Evolutionary conservation across 2,113 vertebrate species (phyloP), one percentile per base, ranked within the genome.

Genomic region (Colistium nudipinnis): DNA sequence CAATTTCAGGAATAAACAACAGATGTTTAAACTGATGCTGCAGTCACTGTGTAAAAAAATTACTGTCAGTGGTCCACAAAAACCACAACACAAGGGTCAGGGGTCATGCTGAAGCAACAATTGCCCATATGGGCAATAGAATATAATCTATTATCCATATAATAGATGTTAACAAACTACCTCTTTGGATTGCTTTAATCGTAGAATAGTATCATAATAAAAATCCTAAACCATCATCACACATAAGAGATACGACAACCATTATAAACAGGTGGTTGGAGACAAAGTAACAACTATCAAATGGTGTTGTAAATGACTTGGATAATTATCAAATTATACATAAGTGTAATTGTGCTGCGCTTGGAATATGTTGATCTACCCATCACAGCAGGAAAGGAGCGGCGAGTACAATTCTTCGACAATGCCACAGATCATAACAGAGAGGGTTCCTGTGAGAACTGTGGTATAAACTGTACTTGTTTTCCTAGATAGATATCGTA

Each of bases 401-500:
- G n/a, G n/a, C n/a, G n/a, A n/a, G n/a, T n/a, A n/a, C n/a, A n/a
- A n/a, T n/a, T n/a, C n/a, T n/a, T n/a, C n/a, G n/a, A n/a, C n/a
- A n/a, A n/a, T n/a, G n/a, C 31, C 9, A 33, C 31, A 17, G 14
- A 39, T 54, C 24, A 16, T 10, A 25, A 2, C 13, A 47, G 62
- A 4, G 19, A 61, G n/a, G 24, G 35, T 31, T 35, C 20, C 8
- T 51, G 62, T 11, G 17, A 24, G 51, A n/a, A n/a, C n/a, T n/a
- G n/a, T n/a, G n/a, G n/a, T n/a, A n/a, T n/a, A 33, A 9, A 33
- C 17, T 14, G 3, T 11, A 47, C 24, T 47, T 14, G 4, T 7
- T n/a, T 22, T 33, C 31, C 24, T 25, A 60, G 76, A 83, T 82
- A 63, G 89, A 90, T 93, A 89, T 89, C 76, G 78, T 88, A 54